Base-by-base conservation (phyloP, 2,888 invertebrate species). In the Synanthedon tipuliformis region DNA sequence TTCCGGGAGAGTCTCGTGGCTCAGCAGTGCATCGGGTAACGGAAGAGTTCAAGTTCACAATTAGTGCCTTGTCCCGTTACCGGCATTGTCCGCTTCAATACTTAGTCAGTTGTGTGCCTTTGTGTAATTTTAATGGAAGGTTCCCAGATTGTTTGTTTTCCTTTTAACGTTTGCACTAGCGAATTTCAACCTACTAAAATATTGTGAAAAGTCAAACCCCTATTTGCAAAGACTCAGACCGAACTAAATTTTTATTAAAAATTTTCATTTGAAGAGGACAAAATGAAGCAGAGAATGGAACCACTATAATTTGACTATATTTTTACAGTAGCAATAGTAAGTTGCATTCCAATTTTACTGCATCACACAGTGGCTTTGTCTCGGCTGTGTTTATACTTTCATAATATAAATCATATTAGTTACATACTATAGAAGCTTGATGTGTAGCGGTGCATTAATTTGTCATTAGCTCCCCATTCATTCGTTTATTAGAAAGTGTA, bases 31-130 rank as follows among this genome's bases (percentile, higher is more conserved):
- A 57, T 60, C 65, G 66, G 69, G 68, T 81, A 81, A 80, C 81
- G 81, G 81, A 78, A 81, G 75, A 78, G 68, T 71, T 70, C 69
- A 67, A n/a, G 73, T 77, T 80, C 80, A 78, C 78, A 83, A 85
- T 86, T 79, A 84, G 84, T 79, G 66, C 69, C 75, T 66, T 64
- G 78, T 84, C 76, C 84, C 84, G 85, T 86, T 87, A 85, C 76
- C 64, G 63, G 65, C 78, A 80, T 81, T 83, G 84, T 85, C 75
- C 72, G 77, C 76, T 71, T 72, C 78, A 74, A 73, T 78, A 77
- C 78, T 70, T 67, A 63, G 65, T 68, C 70, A 69, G 72, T 78
- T 75, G 78, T 77, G 72, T 72, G 68, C 80, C 83, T 81, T 82
- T 82, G 81, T 82, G 73, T 66, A 68, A 68, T 75, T 68, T 65